Percentiles rank a stretch among this genome's conserved stretches.
Evolutionary conservation across 2,113 vertebrate genomes (phyloP).

Genomic region (Ictidomys tridecemlineatus): DNA sequence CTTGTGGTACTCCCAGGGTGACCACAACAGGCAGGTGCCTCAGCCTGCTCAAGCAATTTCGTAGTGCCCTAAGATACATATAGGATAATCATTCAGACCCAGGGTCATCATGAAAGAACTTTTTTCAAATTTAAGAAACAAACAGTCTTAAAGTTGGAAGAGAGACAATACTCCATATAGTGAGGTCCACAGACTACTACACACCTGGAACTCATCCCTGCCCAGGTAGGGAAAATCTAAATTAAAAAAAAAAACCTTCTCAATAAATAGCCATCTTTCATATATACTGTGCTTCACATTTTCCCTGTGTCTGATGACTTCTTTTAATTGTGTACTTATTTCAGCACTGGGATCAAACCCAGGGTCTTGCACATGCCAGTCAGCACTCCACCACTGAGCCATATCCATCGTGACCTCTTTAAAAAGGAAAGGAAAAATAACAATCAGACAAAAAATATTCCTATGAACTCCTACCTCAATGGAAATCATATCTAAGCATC

Average conservation of each 20-base stretch:
- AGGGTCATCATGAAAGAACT: background rate
- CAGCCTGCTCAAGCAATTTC: background rate
- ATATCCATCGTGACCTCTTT: background rate
- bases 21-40: background rate
- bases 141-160: background rate
- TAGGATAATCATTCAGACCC: background rate
- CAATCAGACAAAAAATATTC: background rate
- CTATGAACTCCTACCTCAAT: background rate
- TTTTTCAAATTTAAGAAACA: background rate
- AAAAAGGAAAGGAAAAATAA: background rate
- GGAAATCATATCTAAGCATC: background rate
- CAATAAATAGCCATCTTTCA: slow-evolving; percentile 12
- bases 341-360: background rate
- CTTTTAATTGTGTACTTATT: background rate
- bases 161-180: background rate
- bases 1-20: background rate
- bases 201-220: background rate
- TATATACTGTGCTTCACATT: background rate
- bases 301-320: background rate
- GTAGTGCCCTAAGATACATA: background rate
- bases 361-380: background rate
- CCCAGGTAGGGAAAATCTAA: background rate
- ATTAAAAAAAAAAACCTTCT: background rate
- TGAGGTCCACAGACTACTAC: background rate
- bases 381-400: background rate